phyloP scores from a whole-genome alignment of 2,888 invertebrate genomes.

The Agrotis clavis region DNA sequence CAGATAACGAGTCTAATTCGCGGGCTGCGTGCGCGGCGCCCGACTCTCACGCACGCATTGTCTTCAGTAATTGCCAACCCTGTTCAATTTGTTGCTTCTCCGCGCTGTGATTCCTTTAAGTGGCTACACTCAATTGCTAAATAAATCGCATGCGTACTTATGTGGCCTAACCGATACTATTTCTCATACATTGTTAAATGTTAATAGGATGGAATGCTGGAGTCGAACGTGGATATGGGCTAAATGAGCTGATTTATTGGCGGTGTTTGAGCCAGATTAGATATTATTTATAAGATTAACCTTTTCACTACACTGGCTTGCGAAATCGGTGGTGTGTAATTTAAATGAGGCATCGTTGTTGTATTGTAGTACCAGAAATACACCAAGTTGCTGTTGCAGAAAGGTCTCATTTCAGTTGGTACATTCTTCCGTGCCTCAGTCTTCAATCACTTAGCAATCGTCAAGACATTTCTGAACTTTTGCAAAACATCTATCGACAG shows the following conservation, averaged over 20 bases:
- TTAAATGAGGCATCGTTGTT: slow-evolving; percentile 29
- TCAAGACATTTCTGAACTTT: too few species aligned
- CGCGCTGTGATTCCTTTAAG: slow-evolving; percentile 90
- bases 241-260: slow-evolving; percentile 57
- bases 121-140: slow-evolving; percentile 89
- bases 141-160: slow-evolving; percentile 83
- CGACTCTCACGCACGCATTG: slow-evolving; percentile 90
- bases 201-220: slow-evolving; percentile 67
- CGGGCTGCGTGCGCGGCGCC: slow-evolving; percentile 88
- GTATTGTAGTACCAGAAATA: slow-evolving; percentile 12
- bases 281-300: slow-evolving; percentile 63
- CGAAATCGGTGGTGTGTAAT: slow-evolving; percentile 37
- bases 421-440: too few species aligned
- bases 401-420: neutral
- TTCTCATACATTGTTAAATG: slow-evolving; percentile 71
- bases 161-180: slow-evolving; percentile 69
- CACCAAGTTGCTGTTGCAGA: neutral
- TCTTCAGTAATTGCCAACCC: slow-evolving; percentile 91
- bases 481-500: neutral
- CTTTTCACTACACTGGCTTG: slow-evolving; percentile 48
- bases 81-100: slow-evolving; percentile 90
- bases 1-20: slow-evolving; percentile 90
- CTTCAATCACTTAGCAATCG: neutral
- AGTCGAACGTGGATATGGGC: slow-evolving; percentile 56
- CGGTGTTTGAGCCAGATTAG: slow-evolving; percentile 53